A percentile compares a stretch with the other conserved stretches of the same genome.
Evolutionary conservation across 64 coral and sea anemone species (phyloP).

Genomic region (Actinia equina): DNA sequence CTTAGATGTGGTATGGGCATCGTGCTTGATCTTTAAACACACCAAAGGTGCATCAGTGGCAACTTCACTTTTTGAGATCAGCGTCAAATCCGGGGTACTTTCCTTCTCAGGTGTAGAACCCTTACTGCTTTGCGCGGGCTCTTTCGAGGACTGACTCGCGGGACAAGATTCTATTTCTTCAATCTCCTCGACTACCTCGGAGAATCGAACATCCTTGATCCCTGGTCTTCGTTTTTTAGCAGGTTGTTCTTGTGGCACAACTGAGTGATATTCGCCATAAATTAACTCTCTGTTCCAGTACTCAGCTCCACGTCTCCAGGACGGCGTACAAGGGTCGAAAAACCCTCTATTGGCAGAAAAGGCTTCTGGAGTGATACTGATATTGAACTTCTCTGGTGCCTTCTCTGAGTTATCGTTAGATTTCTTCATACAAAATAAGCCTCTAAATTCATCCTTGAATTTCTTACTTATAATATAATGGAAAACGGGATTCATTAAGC

Average conservation of each 20-base stretch:
- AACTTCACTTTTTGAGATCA: background rate
- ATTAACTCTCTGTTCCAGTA: slow-evolving; percentile 14
- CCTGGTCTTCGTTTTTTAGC: background rate
- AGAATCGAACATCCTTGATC: slow-evolving; percentile 1
- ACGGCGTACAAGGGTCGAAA: slow-evolving; percentile 3
- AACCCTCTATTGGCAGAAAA: slow-evolving; percentile 23
- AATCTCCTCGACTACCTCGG: background rate
- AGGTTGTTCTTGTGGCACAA: background rate
- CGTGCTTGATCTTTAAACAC: background rate
- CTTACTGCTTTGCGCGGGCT: background rate
- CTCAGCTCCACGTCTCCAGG: background rate
- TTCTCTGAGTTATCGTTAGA: background rate
- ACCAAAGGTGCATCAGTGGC: background rate
- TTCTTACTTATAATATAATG: slow-evolving; percentile 18
- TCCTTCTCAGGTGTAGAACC: background rate
- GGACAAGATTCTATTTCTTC: background rate
- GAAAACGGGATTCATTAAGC: slow-evolving; percentile 12
- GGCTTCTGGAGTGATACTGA: background rate
- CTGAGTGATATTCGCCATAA: slow-evolving; percentile 15
- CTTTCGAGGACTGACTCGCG: background rate
- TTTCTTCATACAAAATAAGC: slow-evolving; percentile 6
- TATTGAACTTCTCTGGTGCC: background rate
- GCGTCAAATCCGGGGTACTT: background rate
- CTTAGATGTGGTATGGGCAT: background rate
- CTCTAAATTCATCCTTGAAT: slow-evolving; percentile 16